Percentiles rank a stretch among this genome's conserved stretches.
Conservation (phyloP, 2,888 invertebrate species). For the Tolmerus cingulatus region DNA sequence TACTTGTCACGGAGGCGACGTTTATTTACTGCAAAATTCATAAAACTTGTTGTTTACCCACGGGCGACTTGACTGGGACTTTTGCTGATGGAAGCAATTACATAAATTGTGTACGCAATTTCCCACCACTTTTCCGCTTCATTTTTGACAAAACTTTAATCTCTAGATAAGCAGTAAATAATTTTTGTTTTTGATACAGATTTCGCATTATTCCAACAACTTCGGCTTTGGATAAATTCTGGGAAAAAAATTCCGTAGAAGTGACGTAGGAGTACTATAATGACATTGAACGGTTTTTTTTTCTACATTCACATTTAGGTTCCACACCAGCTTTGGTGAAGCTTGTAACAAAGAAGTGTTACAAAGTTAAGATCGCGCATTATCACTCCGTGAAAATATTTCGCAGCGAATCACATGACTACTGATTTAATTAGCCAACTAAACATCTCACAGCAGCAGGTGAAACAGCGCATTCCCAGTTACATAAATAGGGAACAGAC, state of each 20-base stretch:
- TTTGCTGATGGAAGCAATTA: background rate
- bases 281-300: background rate
- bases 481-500: background rate
- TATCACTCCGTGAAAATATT: background rate
- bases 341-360: background rate
- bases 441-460: background rate
- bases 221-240: background rate
- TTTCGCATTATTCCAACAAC: background rate
- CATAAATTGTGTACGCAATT: constrained; percentile 29
- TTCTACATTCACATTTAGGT: background rate
- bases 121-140: background rate
- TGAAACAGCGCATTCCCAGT: background rate
- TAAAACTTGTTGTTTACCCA: constrained; percentile 15
- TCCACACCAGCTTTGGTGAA: background rate
- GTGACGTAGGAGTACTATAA: background rate
- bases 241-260: background rate
- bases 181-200: background rate
- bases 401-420: background rate
- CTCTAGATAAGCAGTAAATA: constrained; percentile 4
- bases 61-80: background rate
- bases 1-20: constrained; percentile 19
- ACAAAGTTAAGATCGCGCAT: background rate
- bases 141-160: constrained; percentile 10
- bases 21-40: constrained; percentile 37
- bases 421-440: background rate